Evolutionary conservation across 2,797 vertebrate genomes (phyloP).

Genomic region (Phalloptychus januarius): DNA sequence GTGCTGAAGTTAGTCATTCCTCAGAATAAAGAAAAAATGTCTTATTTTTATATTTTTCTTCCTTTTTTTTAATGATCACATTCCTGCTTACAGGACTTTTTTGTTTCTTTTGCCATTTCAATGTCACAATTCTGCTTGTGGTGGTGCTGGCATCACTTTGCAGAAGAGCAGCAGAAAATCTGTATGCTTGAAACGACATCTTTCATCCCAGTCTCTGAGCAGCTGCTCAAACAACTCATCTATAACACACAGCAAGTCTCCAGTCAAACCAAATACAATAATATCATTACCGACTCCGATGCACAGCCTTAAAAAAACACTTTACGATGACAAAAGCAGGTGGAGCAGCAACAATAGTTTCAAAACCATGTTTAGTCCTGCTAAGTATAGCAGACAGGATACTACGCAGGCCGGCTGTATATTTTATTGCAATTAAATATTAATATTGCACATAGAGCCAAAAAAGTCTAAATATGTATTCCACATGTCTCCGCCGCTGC

Average conservation of each 20-base stretch:
- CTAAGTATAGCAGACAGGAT: conserved; percentile 52
- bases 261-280: conserved; percentile 38
- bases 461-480: conserved; percentile 53
- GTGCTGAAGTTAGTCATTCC: neutral
- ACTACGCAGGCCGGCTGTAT: conserved; percentile 25
- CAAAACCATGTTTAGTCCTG: conserved; percentile 33
- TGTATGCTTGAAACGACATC: conserved; percentile 56
- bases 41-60: conserved; percentile 3
- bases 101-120: conserved; percentile 23
- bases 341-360: conserved; percentile 23
- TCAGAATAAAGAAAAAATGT: conserved; percentile 7
- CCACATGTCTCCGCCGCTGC: conserved; percentile 60
- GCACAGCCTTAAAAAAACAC: conserved; percentile 4
- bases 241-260: conserved; percentile 49
- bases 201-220: conserved; percentile 66
- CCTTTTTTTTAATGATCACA: conserved; percentile 23
- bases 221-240: conserved; percentile 51
- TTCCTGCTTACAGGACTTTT: conserved; percentile 9
- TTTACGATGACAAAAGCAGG: conserved; percentile 40
- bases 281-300: conserved; percentile 36
- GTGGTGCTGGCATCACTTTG: no score
- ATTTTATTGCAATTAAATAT: conserved; percentile 67
- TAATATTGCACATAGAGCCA: conserved; percentile 59
- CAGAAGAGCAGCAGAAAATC: conserved; percentile 33
- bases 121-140: conserved; percentile 40